Evolutionary conservation across 92 coral and sea anemone species (phyloP).

Genomic region (Nematostella vectensis): DNA sequence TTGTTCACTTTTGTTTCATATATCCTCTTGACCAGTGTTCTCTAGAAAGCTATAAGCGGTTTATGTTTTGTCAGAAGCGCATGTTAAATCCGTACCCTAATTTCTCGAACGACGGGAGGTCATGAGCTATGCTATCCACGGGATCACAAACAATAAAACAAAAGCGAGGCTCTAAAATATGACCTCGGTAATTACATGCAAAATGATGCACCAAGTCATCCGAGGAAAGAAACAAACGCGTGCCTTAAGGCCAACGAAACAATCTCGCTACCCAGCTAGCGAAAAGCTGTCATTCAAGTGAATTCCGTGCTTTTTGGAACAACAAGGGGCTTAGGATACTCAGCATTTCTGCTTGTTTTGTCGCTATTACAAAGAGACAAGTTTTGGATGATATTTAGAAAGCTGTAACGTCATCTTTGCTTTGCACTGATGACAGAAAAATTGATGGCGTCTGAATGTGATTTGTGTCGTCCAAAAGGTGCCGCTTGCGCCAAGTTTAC

Average conservation of each 20-base stretch:
- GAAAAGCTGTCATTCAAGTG: too few species aligned
- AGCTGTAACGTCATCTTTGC: too few species aligned
- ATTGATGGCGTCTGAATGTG: too few species aligned
- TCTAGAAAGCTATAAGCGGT: not conserved
- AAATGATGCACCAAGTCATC: not conserved
- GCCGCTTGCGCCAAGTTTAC: too few species aligned
- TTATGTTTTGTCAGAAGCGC: not conserved
- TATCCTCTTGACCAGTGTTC: not conserved
- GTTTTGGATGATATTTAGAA: too few species aligned
- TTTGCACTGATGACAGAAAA: too few species aligned
- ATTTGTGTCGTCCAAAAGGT: too few species aligned
- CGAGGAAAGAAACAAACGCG: slow-evolving; percentile 3
- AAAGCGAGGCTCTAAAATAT: not conserved
- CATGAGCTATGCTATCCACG: not conserved
- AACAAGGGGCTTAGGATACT: too few species aligned
- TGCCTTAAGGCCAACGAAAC: not conserved
- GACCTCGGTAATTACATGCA: slow-evolving; percentile 1
- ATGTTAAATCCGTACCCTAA: not conserved
- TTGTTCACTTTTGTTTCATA: not conserved
- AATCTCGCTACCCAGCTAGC: too few species aligned
- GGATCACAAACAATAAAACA: not conserved
- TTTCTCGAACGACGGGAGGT: slow-evolving; percentile 1
- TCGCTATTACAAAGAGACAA: too few species aligned
- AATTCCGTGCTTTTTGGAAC: too few species aligned
- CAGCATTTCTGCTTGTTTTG: too few species aligned